phyloP scores from a whole-genome alignment of 2,797 vertebrate genomes.

The Odontamblyopus rebecca region DNA sequence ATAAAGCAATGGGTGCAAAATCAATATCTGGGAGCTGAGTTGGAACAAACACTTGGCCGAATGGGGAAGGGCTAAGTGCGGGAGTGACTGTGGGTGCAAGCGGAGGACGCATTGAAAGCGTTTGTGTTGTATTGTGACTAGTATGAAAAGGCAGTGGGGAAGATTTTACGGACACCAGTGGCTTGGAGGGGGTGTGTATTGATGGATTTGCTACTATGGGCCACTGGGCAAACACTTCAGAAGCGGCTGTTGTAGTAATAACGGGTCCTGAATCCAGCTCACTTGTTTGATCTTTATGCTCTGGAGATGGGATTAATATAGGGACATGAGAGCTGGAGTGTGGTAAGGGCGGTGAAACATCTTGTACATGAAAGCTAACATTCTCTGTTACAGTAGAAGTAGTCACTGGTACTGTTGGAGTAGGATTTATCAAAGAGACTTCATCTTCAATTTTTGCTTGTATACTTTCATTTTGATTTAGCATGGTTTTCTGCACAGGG shows the following conservation, averaged over 20 bases:
- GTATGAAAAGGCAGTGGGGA: not conserved
- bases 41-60: slow-evolving; percentile 17
- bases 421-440: not conserved
- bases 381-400: slow-evolving; percentile 11
- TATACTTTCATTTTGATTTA: not conserved
- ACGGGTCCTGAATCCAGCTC: not conserved
- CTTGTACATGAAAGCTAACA: slow-evolving; percentile 17
- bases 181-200: not conserved
- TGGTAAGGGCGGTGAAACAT: not conserved
- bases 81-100: slow-evolving; percentile 9
- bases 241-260: not conserved
- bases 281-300: not conserved
- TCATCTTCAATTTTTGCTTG: slow-evolving; percentile 11
- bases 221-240: not conserved
- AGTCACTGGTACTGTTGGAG: slow-evolving; percentile 10
- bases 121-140: not conserved
- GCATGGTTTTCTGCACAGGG: not conserved
- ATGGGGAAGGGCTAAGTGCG: not conserved
- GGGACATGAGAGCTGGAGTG: not conserved
- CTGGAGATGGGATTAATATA: not conserved
- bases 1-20: slow-evolving; percentile 29
- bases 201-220: slow-evolving; percentile 3
- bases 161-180: not conserved
- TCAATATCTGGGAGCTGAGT: slow-evolving; percentile 20
- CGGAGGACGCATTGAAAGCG: not conserved